These are phyloP conservation scores for Malacoctenus gilli DNA, from an alignment of 2,797 vertebrate genomes.

Conservation along the genomic window DNA sequence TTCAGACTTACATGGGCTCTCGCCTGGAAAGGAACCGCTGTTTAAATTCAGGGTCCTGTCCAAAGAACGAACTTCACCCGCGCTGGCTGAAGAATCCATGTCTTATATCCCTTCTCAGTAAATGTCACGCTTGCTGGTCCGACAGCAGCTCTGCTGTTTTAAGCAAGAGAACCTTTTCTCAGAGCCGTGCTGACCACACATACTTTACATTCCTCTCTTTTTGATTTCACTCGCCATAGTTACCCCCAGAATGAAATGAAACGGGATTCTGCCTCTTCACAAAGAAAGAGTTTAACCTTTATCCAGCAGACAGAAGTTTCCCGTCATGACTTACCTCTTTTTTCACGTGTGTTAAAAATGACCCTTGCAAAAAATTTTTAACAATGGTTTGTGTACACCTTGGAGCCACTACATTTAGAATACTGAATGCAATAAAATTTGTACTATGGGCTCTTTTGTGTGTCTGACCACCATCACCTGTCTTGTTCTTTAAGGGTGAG, in stretches of 20 bases:
- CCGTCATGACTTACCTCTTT: not conserved
- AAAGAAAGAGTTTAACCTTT: slow-evolving; percentile 36
- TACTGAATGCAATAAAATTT: too few species aligned
- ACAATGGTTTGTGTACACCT: too few species aligned
- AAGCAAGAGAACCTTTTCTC: slow-evolving; percentile 48
- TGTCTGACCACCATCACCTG: not conserved
- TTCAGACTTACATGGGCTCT: not conserved
- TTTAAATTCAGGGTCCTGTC: not conserved
- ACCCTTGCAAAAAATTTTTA: too few species aligned
- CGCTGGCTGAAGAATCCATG: slow-evolving; percentile 10
- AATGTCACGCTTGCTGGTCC: slow-evolving; percentile 53
- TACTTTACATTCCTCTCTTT: slow-evolving; percentile 72
- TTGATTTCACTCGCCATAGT: slow-evolving; percentile 66
- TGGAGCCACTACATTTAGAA: too few species aligned
- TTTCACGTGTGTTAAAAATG: too few species aligned
- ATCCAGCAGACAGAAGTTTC: slow-evolving; percentile 10
- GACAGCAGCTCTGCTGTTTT: slow-evolving; percentile 48
- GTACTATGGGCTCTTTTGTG: too few species aligned
- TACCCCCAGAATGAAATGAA: slow-evolving; percentile 51
- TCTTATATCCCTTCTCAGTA: slow-evolving; percentile 35
- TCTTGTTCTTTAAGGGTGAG: too few species aligned
- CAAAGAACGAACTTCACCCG: too few species aligned
- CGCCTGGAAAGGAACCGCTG: not conserved
- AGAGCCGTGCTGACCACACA: slow-evolving; percentile 63
- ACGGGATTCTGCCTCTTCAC: slow-evolving; percentile 27